Conservation (phyloP, 2,888 invertebrate species). For the Nomada lathburiana region DNA sequence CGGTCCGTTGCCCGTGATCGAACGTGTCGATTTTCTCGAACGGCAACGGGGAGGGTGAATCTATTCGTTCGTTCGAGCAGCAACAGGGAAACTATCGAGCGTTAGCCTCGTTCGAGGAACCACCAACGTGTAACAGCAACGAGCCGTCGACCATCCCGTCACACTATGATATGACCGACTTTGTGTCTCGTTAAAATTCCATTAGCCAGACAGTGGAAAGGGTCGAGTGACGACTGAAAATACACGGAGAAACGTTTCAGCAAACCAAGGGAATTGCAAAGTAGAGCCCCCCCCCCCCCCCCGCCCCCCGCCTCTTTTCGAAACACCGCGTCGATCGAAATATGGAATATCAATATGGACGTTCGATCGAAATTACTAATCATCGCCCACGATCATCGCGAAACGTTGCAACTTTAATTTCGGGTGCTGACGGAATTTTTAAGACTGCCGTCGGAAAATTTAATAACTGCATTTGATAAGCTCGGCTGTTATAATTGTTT, state of each 20-base stretch:
- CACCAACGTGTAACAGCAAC: constrained; percentile 50
- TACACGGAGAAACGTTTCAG: constrained; percentile 53
- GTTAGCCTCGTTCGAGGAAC: constrained; percentile 40
- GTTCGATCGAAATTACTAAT: too few relatives aligned
- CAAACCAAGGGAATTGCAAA: neutral
- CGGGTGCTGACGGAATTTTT: too few relatives aligned
- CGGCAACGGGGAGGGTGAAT: constrained; percentile 37
- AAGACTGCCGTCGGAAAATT: too few relatives aligned
- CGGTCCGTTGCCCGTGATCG: neutral
- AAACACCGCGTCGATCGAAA: neutral
- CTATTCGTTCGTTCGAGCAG: constrained; percentile 54
- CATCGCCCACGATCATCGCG: too few relatives aligned
- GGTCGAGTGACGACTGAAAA: constrained; percentile 50
- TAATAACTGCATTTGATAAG: too few relatives aligned
- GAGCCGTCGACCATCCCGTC: constrained; percentile 63
- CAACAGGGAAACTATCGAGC: constrained; percentile 60
- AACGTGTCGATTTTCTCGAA: constrained; percentile 49
- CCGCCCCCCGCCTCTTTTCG: neutral
- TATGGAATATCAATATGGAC: neutral
- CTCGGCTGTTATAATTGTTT: too few relatives aligned
- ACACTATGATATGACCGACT: constrained; percentile 68
- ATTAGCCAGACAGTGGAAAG: constrained; percentile 61
- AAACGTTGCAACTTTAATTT: too few relatives aligned
- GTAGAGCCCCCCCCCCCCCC: too few relatives aligned
- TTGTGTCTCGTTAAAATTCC: constrained; percentile 71